Evolutionary conservation across 2,888 invertebrate genomes (phyloP).

Genomic region (Smittia aterrima): DNA sequence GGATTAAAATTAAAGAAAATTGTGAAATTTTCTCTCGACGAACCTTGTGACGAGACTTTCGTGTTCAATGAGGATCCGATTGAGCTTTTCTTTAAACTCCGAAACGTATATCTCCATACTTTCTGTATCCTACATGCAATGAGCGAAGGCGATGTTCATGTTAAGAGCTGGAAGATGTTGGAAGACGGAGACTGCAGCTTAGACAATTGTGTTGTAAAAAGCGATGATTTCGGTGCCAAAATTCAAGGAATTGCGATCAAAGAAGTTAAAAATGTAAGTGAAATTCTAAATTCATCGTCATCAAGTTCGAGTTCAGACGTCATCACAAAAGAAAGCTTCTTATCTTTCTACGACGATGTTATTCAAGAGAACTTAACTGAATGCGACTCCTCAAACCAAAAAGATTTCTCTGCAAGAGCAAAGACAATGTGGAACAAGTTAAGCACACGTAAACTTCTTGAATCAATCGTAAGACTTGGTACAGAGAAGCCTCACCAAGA

Average conservation of each 20-base stretch:
- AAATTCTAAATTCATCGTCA: not conserved
- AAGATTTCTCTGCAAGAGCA: not conserved
- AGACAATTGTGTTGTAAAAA: conserved; percentile 8
- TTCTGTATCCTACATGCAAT: conserved; percentile 14
- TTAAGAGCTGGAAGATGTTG: not conserved
- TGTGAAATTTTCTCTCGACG: not conserved
- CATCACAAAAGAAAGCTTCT: not conserved
- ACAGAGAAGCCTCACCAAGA: conserved; percentile 22
- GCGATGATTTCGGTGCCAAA: conserved; percentile 42
- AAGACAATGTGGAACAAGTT: not conserved
- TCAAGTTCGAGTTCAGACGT: too few relatives aligned
- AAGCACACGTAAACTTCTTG: not conserved
- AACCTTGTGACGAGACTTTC: conserved; percentile 4
- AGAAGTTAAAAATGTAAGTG: conserved; percentile 44
- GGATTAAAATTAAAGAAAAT: not conserved
- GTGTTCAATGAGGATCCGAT: conserved; percentile 12
- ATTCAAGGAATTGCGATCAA: conserved; percentile 48
- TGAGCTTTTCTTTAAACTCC: conserved; percentile 26
- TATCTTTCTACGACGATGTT: not conserved
- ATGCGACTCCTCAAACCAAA: not conserved
- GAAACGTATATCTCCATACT: not conserved
- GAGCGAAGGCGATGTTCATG: not conserved
- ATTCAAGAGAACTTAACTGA: not conserved
- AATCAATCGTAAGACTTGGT: not conserved
- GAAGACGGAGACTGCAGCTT: conserved; percentile 9